Base-by-base conservation (phyloP, 2,888 invertebrate species). In the Encarsia formosa region DNA sequence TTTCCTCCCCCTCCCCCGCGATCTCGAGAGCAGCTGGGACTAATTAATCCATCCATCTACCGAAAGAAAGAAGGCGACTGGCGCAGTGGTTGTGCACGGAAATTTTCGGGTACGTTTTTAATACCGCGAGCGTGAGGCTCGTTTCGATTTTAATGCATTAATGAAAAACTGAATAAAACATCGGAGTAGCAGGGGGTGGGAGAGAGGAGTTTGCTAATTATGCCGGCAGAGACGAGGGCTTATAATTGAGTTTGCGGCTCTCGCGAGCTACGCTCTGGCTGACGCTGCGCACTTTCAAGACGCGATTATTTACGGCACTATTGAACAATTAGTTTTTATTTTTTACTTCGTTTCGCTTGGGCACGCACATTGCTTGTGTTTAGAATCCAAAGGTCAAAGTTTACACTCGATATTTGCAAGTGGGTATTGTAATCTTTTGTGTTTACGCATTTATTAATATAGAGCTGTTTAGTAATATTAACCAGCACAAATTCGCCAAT, bases 101-200 rank as follows among this genome's bases (percentile, higher is more conserved):
- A 15, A 9, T 23, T 15, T 15, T n/a, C 39, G 20, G 15, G 13
- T 8, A 23, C 23, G 43, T 45, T 24, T 39, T 50, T 39, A 50
- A 16, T 35, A 48, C 40, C 24, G n/a, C 26, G 24, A n/a, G 8
- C 19, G 18, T 5, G 11, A 8, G 23, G 20, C 16, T 22, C 11
- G 26, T 22, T 52, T 18, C 34, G 34, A 44, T 45, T 56, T 56
- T 56, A 52, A 56, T 52, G 51, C 22, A 56, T 37, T 52, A 49
- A 56, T 56, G 52, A 56, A 56, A 56, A 52, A 22, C 38, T 52
- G 52, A 45, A 56, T 56, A 56, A 56, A 56, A 52, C 46, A 56
- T 42, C 34, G 20, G 38, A 5, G 16, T 31, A 31, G n/a, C 26
- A 11, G 26, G 11, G 8, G 26, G 31, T 11, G 31, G 31, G 3